Base-by-base conservation (phyloP, 1,140 invertebrate species). In the Aphelinus atriplicis region DNA sequence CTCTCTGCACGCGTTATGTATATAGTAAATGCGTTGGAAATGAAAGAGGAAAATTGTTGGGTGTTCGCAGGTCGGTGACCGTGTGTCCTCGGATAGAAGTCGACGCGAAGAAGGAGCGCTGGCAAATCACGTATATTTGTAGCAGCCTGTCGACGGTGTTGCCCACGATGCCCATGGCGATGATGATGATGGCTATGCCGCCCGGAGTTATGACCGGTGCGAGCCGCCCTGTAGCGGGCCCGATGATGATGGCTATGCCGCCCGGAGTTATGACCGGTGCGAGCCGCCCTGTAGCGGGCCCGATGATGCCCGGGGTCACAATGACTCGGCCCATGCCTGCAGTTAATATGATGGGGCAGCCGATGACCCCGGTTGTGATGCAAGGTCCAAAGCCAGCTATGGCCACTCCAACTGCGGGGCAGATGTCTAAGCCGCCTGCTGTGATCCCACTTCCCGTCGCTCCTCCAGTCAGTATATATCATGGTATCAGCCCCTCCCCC, bases 101-200 rank as follows among this genome's bases (percentile, higher is more conserved):
- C 6, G 60, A 69, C 6, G 66, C 80, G 0, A 84, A 84, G 47
- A 78, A 77, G 61, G 75, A 80, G 62, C 56, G 78, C 4, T 85
- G 83, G 84, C 78, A 81, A 57, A 78, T 85, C 4, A 82, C 72
- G 77, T 85, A 84, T 10, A 80, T 75, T 6, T 85, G 84, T 7
- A 42, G 81, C 1, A 83, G 70, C 9, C 68, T 85, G 43, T 80
- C 79, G 1, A 84, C 80, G 1, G 48, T 76, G 1, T 50, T 81
- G 5, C 60, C 79, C 5, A 71, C 50, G 61, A 7, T 9, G 6
- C 7, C 66, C 55, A 68, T 50, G n/a, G 67, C 45, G 10, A 57
- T 57, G n/a, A 47, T 53, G 51, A 45, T 10, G 46, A 67, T 43
- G 3, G 43, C 42, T 2, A 42, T 50, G 2, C 58, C 58, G 65